Conservation (phyloP, 2,113 vertebrate species). For the Tiliqua scincoides region DNA sequence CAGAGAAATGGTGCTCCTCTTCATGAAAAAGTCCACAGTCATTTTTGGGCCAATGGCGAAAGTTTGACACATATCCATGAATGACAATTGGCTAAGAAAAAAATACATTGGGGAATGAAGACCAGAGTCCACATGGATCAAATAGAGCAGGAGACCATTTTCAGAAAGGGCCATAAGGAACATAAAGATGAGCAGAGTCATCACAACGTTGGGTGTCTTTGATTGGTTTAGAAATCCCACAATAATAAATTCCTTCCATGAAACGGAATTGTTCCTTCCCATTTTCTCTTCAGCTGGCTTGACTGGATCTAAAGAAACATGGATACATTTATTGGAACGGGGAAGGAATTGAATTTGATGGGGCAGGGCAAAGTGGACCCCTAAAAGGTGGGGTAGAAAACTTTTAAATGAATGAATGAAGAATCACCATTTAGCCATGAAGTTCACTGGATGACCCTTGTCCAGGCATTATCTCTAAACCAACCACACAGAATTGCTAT, state of each 20-base stretch:
- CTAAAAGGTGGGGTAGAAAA: too few species aligned
- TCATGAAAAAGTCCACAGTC: constrained; percentile 40
- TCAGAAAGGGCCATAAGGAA: not conserved
- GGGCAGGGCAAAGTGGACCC: too few species aligned
- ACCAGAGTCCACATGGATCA: not conserved
- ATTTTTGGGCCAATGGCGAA: constrained; percentile 51
- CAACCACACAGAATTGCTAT: too few species aligned
- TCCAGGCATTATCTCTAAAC: too few species aligned
- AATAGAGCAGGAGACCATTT: not conserved
- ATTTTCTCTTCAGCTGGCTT: not conserved
- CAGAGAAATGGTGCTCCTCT: constrained; percentile 31
- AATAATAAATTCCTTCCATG: not conserved
- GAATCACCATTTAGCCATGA: too few species aligned
- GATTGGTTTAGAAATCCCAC: not conserved
- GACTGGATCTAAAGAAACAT: too few species aligned
- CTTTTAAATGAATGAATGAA: too few species aligned
- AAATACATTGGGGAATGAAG: not conserved
- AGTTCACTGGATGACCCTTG: too few species aligned
- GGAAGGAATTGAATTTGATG: too few species aligned
- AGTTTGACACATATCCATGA: constrained; percentile 48
- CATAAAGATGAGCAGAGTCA: not conserved
- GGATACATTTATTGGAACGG: too few species aligned
- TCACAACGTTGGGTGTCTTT: too few species aligned
- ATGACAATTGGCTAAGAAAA: constrained; percentile 23
- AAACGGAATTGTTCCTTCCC: not conserved